Evolutionary conservation across 2,113 vertebrate genomes (phyloP).

Genomic region (Ciconia boyciana): DNA sequence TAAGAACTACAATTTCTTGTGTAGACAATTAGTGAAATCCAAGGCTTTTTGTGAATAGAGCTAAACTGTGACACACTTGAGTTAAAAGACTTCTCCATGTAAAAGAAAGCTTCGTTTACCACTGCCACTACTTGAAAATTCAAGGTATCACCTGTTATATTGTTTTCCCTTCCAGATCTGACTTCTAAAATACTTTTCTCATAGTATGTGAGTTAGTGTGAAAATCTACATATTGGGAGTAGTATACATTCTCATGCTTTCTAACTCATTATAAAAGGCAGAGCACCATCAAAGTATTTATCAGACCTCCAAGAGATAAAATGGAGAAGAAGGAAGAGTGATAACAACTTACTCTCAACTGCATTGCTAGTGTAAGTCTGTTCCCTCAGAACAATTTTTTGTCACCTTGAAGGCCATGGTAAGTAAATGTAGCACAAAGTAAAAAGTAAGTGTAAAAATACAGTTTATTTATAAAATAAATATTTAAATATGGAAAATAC

Average conservation of each 20-base stretch:
- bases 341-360: not conserved
- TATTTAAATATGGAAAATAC: not conserved
- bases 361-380: not conserved
- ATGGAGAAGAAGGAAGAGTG: not conserved
- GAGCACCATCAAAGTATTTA: accelerated
- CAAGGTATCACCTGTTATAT: not conserved
- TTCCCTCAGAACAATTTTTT: not conserved
- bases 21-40: not conserved
- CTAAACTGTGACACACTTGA: not conserved
- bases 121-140: not conserved
- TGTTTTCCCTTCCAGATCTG: not conserved
- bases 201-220: not conserved
- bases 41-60: not conserved
- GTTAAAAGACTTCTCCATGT: not conserved
- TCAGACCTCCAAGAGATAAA: not conserved
- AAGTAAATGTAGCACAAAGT: not conserved
- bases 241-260: not conserved
- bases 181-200: not conserved
- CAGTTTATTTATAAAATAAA: not conserved
- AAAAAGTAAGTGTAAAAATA: not conserved
- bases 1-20: not conserved
- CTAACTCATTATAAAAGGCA: not conserved
- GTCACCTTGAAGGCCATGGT: not conserved
- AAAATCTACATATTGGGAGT: not conserved
- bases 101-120: not conserved